Percentiles rank a stretch among this genome's conserved stretches.
Evolutionary conservation across 2,113 vertebrate species (phyloP).

Genomic region (Calcarius ornatus): DNA sequence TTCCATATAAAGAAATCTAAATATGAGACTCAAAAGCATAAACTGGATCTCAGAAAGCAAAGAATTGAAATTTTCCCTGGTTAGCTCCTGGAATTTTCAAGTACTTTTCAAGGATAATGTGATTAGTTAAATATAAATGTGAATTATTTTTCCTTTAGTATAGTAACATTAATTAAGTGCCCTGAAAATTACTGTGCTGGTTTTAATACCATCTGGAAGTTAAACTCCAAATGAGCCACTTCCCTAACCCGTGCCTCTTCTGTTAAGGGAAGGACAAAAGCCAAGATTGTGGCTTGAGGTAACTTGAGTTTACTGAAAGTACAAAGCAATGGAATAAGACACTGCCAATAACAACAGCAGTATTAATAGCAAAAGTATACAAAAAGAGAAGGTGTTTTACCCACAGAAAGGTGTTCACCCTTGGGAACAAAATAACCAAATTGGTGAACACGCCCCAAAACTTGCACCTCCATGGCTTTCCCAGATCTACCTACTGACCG

Average conservation of each 20-base stretch:
- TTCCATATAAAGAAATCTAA: not conserved
- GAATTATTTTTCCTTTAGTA: not conserved
- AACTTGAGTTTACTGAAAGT: not conserved
- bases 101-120: not conserved
- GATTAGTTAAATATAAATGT: not conserved
- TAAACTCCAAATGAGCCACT: not conserved
- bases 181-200: not conserved
- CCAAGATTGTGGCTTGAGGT: not conserved
- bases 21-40: not conserved
- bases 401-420: not conserved
- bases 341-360: not conserved
- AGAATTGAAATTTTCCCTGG: not conserved
- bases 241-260: not conserved
- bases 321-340: not conserved
- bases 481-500: not conserved
- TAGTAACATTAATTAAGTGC: not conserved
- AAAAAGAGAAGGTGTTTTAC: not conserved
- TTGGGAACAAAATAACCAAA: not conserved
- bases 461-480: fast-evolving
- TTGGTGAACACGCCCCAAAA: not conserved
- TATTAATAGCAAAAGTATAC: not conserved
- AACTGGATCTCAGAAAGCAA: not conserved
- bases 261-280: not conserved
- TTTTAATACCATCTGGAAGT: not conserved
- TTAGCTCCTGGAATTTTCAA: not conserved